Percentiles rank a stretch among this genome's conserved stretches.
phyloP scores from a whole-genome alignment of 2,113 vertebrate genomes.

The Saguinus imperator region DNA sequence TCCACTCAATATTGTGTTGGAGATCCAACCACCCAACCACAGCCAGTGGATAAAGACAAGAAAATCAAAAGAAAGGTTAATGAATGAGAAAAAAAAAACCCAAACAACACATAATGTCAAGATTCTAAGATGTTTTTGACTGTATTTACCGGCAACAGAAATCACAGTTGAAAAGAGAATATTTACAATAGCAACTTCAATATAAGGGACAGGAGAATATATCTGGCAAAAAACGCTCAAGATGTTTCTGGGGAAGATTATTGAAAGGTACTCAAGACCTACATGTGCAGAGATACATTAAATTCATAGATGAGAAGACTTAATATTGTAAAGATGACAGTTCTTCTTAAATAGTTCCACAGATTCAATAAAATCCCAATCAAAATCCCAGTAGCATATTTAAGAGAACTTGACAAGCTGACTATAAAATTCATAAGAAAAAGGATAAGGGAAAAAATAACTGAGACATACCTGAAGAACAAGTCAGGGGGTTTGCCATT shows the following conservation, averaged over 20 bases:
- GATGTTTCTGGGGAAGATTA: conserved; percentile 14
- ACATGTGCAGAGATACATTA: background rate
- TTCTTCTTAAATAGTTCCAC: background rate
- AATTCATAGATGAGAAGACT: background rate
- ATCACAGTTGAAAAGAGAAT: background rate
- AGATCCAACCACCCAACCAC: background rate
- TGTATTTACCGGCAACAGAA: background rate
- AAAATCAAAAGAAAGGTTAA: background rate
- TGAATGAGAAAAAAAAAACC: background rate
- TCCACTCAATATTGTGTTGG: background rate
- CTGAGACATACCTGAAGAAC: background rate
- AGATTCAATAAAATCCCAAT: conserved; percentile 4
- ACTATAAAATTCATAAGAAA: conserved; percentile 21
- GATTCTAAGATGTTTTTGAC: background rate
- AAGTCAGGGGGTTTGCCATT: background rate
- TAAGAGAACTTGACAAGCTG: background rate
- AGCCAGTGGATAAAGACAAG: background rate
- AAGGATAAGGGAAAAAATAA: background rate
- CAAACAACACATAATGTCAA: background rate
- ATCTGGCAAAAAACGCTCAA: background rate
- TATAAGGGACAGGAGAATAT: background rate
- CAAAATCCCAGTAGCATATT: background rate
- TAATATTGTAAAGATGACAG: background rate
- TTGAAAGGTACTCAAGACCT: background rate
- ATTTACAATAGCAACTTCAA: background rate